Evolutionary conservation across 2,888 invertebrate species (phyloP).

Genomic region (Chaitophorus viminalis): DNA sequence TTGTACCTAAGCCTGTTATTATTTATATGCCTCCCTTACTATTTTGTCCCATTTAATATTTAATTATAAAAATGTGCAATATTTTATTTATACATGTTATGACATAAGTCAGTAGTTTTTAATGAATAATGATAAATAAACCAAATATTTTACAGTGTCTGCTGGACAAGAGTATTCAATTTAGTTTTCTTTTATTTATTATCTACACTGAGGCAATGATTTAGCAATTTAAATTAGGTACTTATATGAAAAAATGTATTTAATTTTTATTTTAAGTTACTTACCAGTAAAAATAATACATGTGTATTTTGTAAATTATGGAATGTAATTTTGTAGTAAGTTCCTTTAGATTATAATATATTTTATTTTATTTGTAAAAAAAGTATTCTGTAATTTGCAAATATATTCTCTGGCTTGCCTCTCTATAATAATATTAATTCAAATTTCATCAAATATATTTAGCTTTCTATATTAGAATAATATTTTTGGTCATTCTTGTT

Average conservation of each 20-base stretch:
- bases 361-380: slow-evolving; percentile 30
- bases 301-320: slow-evolving; percentile 41
- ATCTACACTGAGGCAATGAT: slow-evolving; percentile 27
- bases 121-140: slow-evolving; percentile 37
- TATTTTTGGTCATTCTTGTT: slow-evolving; percentile 34
- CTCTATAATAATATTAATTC: slow-evolving; percentile 22
- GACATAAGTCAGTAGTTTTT: slow-evolving; percentile 44
- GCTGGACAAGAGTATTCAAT: neutral
- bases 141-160: slow-evolving; percentile 44
- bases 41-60: slow-evolving; percentile 35
- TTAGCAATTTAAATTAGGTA: slow-evolving; percentile 20
- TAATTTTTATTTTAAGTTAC: slow-evolving; percentile 25
- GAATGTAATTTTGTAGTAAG: slow-evolving; percentile 52
- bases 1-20: slow-evolving; percentile 48
- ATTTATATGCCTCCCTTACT: slow-evolving; percentile 13
- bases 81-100: slow-evolving; percentile 52
- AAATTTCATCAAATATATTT: slow-evolving; percentile 19
- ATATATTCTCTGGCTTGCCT: slow-evolving; percentile 38
- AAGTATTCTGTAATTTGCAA: slow-evolving; percentile 19
- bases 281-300: slow-evolving; percentile 16
- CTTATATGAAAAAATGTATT: slow-evolving; percentile 7
- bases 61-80: slow-evolving; percentile 54
- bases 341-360: slow-evolving; percentile 48
- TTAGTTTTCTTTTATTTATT: slow-evolving; percentile 38
- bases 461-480: slow-evolving; percentile 36